A percentile compares a stretch with the other conserved stretches of the same genome.
phyloP scores from a whole-genome alignment of 2,797 vertebrate genomes.

The Etheostoma nigrum region DNA sequence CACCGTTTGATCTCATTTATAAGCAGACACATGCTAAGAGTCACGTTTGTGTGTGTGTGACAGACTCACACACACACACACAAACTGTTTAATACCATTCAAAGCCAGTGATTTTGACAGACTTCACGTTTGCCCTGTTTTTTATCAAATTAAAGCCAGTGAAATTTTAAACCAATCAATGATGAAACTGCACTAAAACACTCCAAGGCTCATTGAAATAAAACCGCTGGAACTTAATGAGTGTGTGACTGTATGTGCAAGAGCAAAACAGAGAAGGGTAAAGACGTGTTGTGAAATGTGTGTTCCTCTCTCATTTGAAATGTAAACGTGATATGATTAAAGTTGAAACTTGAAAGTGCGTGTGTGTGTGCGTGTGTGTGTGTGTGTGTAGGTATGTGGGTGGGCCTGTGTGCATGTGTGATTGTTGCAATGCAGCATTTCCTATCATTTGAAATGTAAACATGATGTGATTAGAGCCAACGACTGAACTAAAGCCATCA shows the following conservation, averaged over 20 bases:
- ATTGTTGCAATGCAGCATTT: constrained; percentile 54
- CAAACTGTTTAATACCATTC: constrained; percentile 46
- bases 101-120: constrained; percentile 51
- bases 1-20: constrained; percentile 57
- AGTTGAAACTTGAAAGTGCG: constrained; percentile 52
- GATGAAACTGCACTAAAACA: constrained; percentile 64
- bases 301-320: constrained; percentile 55
- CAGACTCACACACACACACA: constrained; percentile 10
- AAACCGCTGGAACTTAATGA: constrained; percentile 56
- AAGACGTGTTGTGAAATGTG: constrained; percentile 21
- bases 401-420: background rate
- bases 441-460: constrained; percentile 78
- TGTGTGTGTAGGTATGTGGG: constrained; percentile 22
- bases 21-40: constrained; percentile 30
- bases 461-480: constrained; percentile 75
- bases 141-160: constrained; percentile 65
- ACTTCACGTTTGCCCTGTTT: constrained; percentile 51
- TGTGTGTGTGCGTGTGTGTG: constrained; percentile 18
- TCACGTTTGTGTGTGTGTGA: background rate
- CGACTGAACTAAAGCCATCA: constrained; percentile 72
- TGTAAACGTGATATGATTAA: constrained; percentile 62
- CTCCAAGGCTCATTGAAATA: constrained; percentile 58
- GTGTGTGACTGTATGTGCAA: constrained; percentile 8
- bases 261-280: constrained; percentile 18
- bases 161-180: constrained; percentile 65